phyloP scores from a whole-genome alignment of 2,113 vertebrate species.

The Phoenicopterus ruber region DNA sequence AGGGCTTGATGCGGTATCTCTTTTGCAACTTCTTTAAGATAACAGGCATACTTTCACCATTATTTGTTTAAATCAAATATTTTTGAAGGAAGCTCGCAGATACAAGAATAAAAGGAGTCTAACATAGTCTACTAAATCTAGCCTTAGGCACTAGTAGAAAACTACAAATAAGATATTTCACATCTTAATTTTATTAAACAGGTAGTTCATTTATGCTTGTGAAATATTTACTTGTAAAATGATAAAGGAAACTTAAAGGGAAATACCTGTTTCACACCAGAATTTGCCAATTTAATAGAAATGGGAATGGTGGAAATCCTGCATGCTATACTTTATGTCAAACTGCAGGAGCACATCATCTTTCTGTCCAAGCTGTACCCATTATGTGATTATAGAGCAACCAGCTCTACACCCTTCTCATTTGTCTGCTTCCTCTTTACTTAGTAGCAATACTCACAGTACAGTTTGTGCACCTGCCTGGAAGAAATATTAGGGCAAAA shows the following conservation, averaged over 20 bases:
- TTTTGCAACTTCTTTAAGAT: not conserved
- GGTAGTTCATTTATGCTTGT: not conserved
- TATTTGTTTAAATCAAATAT: not conserved
- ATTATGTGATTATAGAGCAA: not conserved
- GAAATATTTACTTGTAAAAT: not conserved
- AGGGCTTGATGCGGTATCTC: fast-evolving
- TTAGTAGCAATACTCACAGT: not conserved
- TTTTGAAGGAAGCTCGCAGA: not conserved
- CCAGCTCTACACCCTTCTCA: not conserved
- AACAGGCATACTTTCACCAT: not conserved
- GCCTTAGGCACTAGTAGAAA: not conserved
- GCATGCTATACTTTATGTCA: not conserved
- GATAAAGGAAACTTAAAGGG: not conserved
- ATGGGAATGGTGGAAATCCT: not conserved
- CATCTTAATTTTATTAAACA: not conserved
- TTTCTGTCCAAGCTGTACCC: not conserved
- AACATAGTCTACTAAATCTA: not conserved
- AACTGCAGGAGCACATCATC: not conserved
- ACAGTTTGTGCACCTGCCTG: not conserved
- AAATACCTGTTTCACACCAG: not conserved
- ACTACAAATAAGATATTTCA: not conserved
- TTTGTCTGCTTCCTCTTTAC: not conserved
- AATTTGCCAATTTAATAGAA: not conserved
- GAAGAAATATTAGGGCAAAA: not conserved
- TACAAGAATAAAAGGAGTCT: not conserved